These are phyloP conservation scores for Coracias cyanogaster DNA, from an alignment of 2,797 vertebrate species.

Conservation along the genomic window DNA sequence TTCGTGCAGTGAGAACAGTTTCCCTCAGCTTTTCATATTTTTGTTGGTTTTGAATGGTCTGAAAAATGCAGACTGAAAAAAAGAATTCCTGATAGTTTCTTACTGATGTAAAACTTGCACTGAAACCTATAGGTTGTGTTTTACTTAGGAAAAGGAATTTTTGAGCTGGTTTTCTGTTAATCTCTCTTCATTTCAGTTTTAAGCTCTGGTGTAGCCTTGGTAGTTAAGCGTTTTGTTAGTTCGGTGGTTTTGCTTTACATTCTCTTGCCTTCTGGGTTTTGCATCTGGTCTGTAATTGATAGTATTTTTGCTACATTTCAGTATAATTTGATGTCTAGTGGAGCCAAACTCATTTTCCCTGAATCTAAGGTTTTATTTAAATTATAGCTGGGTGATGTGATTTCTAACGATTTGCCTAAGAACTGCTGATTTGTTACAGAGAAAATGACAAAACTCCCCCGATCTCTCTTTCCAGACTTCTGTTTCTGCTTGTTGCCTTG, in stretches of 20 bases:
- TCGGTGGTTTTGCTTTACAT: not conserved
- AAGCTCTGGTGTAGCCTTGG: not conserved
- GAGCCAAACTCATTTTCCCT: not conserved
- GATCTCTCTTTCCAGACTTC: not conserved
- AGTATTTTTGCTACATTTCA: not conserved
- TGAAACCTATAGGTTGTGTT: not conserved
- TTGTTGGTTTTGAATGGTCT: not conserved
- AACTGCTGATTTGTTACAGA: not conserved
- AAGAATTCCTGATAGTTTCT: not conserved
- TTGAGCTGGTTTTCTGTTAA: not conserved
- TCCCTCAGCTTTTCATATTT: not conserved
- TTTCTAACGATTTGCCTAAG: not conserved
- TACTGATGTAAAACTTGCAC: slow-evolving; percentile 21
- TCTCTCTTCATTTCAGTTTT: not conserved
- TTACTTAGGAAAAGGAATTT: not conserved
- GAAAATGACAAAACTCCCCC: not conserved
- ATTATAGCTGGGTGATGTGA: not conserved
- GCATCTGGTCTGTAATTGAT: not conserved
- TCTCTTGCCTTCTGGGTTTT: not conserved
- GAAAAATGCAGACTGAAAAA: not conserved
- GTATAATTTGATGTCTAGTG: not conserved
- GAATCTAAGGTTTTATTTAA: not conserved
- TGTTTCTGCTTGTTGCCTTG: not conserved
- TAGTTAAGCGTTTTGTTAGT: not conserved
- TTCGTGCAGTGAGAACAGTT: not conserved